These are phyloP conservation scores for Anoplopoma fimbria DNA, from an alignment of 2,113 vertebrate species.

Conservation along the genomic window DNA sequence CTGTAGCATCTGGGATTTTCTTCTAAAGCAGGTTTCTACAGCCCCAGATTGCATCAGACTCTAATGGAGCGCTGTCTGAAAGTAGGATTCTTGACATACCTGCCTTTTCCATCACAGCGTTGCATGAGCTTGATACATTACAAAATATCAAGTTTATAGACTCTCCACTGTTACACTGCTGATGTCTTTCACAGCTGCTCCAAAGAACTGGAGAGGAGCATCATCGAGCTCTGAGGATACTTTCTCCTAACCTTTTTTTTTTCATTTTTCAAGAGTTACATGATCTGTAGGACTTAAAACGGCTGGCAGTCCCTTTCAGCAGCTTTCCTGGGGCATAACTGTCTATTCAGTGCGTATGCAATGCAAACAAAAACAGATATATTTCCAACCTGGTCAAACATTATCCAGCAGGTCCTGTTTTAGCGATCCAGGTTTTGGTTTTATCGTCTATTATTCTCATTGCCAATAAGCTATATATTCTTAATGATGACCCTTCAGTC, in stretches of 20 bases:
- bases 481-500: constrained; percentile 69
- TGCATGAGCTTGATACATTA: constrained; percentile 67
- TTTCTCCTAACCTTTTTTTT: constrained; percentile 32
- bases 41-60: constrained; percentile 71
- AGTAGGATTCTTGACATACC: constrained; percentile 80
- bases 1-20: constrained; percentile 72
- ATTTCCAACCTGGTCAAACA: constrained; percentile 53
- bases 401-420: constrained; percentile 64
- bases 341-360: constrained; percentile 46
- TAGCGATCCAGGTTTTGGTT: constrained; percentile 56
- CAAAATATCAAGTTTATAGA: constrained; percentile 75
- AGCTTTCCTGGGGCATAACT: constrained; percentile 42
- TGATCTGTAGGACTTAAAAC: constrained; percentile 41
- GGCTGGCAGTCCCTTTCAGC: constrained; percentile 42
- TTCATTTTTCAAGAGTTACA: constrained; percentile 29
- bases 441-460: constrained; percentile 52
- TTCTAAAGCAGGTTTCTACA: constrained; percentile 46
- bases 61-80: constrained; percentile 67
- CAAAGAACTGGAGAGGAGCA: constrained; percentile 47
- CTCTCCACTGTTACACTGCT: constrained; percentile 59
- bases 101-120: constrained; percentile 79
- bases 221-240: constrained; percentile 34
- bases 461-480: constrained; percentile 63
- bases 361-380: constrained; percentile 29
- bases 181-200: constrained; percentile 71